Conservation (phyloP, 2,113 vertebrate species). For the Anthoscopus minutus region DNA sequence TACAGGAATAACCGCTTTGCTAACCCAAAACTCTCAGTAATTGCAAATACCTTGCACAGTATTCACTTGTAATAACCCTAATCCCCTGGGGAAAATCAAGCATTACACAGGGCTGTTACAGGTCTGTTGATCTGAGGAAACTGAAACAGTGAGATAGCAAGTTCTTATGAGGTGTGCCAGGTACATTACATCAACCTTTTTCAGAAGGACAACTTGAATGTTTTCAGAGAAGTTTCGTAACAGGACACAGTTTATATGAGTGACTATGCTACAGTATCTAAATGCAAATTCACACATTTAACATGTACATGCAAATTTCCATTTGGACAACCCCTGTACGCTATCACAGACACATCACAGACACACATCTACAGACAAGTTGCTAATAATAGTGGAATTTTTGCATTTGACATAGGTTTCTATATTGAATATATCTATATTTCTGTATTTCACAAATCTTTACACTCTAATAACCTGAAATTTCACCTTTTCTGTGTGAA, state of each 20-base stretch:
- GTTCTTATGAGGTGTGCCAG: background rate
- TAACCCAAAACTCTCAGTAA: background rate
- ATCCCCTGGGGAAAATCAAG: background rate
- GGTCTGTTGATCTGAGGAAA: background rate
- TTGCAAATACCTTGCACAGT: background rate
- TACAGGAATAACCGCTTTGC: background rate
- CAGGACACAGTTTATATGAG: background rate
- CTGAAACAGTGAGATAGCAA: background rate
- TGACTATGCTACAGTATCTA: background rate
- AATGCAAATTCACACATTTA: background rate
- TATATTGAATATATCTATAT: background rate
- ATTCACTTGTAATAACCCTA: background rate
- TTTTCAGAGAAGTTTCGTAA: background rate
- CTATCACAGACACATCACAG: background rate
- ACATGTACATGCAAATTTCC: rapidly evolving
- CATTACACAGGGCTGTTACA: background rate
- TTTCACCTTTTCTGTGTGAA: background rate
- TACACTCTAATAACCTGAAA: background rate
- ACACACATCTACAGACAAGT: background rate
- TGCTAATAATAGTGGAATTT: background rate
- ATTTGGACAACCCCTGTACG: background rate
- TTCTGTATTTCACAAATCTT: background rate
- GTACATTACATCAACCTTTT: background rate
- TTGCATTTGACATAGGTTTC: background rate
- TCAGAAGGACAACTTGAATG: background rate